Percentiles rank a stretch among this genome's conserved stretches.
Conservation (phyloP, 2,888 invertebrate genomes). For the Strigamia maritima region DNA sequence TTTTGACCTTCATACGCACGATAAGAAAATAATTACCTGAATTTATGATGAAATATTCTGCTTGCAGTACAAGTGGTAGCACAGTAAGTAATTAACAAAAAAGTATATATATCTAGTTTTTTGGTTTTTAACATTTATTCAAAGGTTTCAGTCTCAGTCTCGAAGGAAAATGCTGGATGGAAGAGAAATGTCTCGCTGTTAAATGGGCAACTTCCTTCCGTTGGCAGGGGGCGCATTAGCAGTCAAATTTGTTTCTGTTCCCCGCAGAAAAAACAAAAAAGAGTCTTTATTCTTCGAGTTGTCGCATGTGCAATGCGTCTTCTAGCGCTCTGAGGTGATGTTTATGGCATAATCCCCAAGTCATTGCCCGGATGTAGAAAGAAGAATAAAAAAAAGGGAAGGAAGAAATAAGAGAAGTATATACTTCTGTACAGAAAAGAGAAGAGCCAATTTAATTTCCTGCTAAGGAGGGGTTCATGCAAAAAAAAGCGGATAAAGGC, state of each 20-base stretch:
- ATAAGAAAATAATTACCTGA: neutral
- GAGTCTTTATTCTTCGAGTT: slow-evolving; percentile 20
- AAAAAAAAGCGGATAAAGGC: neutral
- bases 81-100: neutral
- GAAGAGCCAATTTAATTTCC: slow-evolving; percentile 18
- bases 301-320: neutral
- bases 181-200: slow-evolving; percentile 17
- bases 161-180: slow-evolving; percentile 3
- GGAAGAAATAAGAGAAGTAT: slow-evolving; percentile 23
- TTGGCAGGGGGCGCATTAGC: slow-evolving; percentile 27
- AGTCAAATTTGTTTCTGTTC: slow-evolving; percentile 22
- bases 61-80: neutral
- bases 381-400: slow-evolving; percentile 17
- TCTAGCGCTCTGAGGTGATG: neutral
- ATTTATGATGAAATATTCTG: neutral
- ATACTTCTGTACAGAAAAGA: neutral
- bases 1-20: neutral
- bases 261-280: slow-evolving; percentile 9
- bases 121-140: neutral
- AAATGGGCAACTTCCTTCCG: slow-evolving; percentile 16
- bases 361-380: slow-evolving; percentile 21
- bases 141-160: neutral
- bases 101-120: neutral
- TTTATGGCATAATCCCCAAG: slow-evolving; percentile 17
- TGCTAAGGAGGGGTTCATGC: slow-evolving; percentile 15